Percentiles rank a stretch among this genome's conserved stretches.
phyloP scores from a whole-genome alignment of 2,113 vertebrate genomes.

The Zosterops pallidus region DNA sequence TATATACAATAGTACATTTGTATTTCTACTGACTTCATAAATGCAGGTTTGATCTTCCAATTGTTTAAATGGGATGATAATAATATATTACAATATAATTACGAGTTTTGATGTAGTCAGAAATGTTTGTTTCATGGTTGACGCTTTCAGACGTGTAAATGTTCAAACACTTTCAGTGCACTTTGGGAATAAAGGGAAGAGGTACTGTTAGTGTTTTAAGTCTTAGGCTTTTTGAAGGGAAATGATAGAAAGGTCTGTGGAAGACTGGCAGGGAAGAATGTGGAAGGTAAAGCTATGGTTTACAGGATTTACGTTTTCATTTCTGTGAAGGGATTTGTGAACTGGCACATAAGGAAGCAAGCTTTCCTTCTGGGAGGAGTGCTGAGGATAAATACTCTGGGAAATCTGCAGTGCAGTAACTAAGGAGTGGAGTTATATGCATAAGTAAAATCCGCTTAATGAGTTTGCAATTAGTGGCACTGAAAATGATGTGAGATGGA shows the following conservation, averaged over 20 bases:
- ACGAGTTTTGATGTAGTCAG: not conserved
- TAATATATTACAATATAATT: not conserved
- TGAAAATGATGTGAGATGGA: not conserved
- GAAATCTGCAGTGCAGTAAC: not conserved
- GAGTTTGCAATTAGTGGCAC: not conserved
- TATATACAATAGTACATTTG: not conserved
- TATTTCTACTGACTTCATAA: not conserved
- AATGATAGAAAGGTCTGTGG: not conserved
- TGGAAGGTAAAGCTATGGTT: not conserved
- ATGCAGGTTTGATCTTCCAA: not conserved
- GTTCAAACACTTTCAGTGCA: not conserved
- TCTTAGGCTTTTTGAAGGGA: not conserved
- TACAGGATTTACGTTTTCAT: not conserved
- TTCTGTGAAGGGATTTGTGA: not conserved
- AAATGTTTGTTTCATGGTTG: not conserved
- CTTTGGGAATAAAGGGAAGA: not conserved
- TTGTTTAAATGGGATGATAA: not conserved
- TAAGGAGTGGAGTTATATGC: not conserved
- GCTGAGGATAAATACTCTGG: not conserved
- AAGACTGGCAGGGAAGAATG: not conserved
- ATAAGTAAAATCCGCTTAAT: not conserved
- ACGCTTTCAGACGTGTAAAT: not conserved
- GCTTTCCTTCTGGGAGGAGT: not conserved
- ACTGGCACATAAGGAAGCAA: not conserved
- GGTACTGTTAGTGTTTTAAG: not conserved